Evolutionary conservation across 2,113 vertebrate genomes (phyloP).

Genomic region (Peromyscus californicus): DNA sequence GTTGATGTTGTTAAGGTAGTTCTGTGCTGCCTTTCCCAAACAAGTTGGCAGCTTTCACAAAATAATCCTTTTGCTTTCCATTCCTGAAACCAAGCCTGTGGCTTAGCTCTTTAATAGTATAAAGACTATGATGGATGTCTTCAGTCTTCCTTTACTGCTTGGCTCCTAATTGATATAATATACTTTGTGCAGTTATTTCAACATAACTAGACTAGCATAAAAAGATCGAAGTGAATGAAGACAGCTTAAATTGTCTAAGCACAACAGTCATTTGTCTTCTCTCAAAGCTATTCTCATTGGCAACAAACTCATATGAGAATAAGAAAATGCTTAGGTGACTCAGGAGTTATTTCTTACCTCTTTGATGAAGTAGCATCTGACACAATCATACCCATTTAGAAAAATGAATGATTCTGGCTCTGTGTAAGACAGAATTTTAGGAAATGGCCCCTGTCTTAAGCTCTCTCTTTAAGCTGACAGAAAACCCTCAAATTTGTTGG

Average conservation of each 20-base stretch:
- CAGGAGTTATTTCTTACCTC: slow-evolving; percentile 48
- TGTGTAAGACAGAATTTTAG: background rate
- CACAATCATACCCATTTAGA: slow-evolving; percentile 6
- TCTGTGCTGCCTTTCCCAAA: slow-evolving; percentile 27
- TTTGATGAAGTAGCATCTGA: slow-evolving; percentile 24
- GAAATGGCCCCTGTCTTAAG: background rate
- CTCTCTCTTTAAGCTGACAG: background rate
- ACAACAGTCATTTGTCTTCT: slow-evolving; percentile 13
- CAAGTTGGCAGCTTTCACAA: slow-evolving; percentile 2
- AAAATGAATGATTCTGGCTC: slow-evolving; percentile 20
- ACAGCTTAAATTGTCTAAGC: background rate
- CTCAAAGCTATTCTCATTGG: slow-evolving; percentile 23
- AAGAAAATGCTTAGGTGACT: background rate
- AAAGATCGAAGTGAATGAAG: slow-evolving; percentile 35
- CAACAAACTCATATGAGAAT: slow-evolving; percentile 38
- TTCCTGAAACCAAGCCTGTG: slow-evolving; percentile 14
- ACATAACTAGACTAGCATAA: background rate
- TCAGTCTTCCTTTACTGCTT: background rate
- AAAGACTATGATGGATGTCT: background rate
- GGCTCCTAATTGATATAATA: slow-evolving; percentile 10
- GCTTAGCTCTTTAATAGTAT: background rate
- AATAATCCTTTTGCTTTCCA: background rate
- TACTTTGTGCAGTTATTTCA: slow-evolving; percentile 35
- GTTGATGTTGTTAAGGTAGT: background rate
- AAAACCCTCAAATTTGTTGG: background rate